Evolutionary conservation across 2,797 vertebrate species (phyloP), one percentile per base, ranked within the genome.

Genomic region (Cuniculus paca): DNA sequence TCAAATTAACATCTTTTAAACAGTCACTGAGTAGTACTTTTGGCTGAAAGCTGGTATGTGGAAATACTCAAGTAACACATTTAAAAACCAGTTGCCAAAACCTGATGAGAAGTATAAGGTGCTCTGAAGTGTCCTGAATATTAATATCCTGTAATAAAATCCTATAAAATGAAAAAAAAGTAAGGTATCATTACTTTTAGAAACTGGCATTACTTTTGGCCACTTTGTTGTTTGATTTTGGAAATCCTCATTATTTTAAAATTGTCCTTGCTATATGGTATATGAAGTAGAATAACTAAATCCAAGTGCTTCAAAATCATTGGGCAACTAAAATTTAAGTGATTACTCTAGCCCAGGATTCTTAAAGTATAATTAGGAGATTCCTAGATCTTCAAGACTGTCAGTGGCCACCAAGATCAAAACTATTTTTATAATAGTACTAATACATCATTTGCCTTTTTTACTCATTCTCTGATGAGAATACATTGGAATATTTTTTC

Each of bases 1-100:
- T 99, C 99, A 99, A 98, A 99, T 99, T 98, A 99, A 99, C 98
- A 99, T 99, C 72, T 99, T 99, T 97, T 99, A 98, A 98, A 98
- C 88, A 94, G 89, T 97, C 97, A 85, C 88, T 96, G 79, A 95
- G 48, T 90, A 90, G 58, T 91, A 92, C 95, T 96, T 98, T 97
- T 26, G 72, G 96, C 97, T 98, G 97, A 97, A 98, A 98, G 95
- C 94, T 95, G 97, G 94, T 97, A 95, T 98, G 96, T 98, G 97
- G 98, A 98, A 98, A 95, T 93, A 94, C 83, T 98, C 95, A 91
- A 98, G 96, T 98, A 98, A 98, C 95, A 97, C 97, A 95, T 63
- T 61, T 94, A 91, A 89, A 97, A 96, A 96, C 72, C 88, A 89
- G 88, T 97, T 95, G 97, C 79, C 91, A 97, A 91, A 94, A 93